Base-by-base conservation (phyloP, 2,888 invertebrate genomes). In the Scaeva pyrastri region DNA sequence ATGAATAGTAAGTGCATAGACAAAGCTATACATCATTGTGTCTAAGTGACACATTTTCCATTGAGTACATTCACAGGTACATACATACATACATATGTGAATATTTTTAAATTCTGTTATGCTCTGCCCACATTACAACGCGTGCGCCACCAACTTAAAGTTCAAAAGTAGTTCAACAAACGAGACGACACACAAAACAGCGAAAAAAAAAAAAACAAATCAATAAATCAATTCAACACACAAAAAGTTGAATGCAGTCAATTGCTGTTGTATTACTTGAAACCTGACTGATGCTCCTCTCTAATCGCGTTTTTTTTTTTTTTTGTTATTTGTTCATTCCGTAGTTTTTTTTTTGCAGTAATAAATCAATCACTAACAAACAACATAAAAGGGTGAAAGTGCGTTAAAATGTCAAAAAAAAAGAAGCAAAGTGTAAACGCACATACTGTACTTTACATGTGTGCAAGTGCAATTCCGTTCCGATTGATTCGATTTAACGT, bases 351-450 rank as follows among this genome's bases (percentile, higher is more conserved):
- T 41, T 45, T 41, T 62, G 21, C 21, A 71, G 62, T 31, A 71
- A 70, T 70, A 72, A 78, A 78, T 78, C 77, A 71, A 78, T 78
- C 41, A 41, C 21, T 45, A 71, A 60, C 6, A 39, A 64, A 66
- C 62, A 55, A 55, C 64, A 39, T 45, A 21, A 64, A 64, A 75
- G 79, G 79, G 73, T 79, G 79, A 79, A 79, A 79, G 79, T 79
- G 56, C 56, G 73, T 45, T 66, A 79, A 66, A 56, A 66, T 66
- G 72, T 72, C 71, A 72, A 56, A 16, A 41, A 52, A 52, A 19
- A 55, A 16, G 39, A 4, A 68, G 19, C 19, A 10, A 52, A 50
- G 48, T 14, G 36, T 68, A 19, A 8, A 31, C 31, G 8, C 31
- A 7, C n/a, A 19, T 50, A 21, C 16, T 21, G 21, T 39, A 21